Evolutionary conservation across 2,797 vertebrate species (phyloP).

Genomic region (Danio jaintianensis): DNA sequence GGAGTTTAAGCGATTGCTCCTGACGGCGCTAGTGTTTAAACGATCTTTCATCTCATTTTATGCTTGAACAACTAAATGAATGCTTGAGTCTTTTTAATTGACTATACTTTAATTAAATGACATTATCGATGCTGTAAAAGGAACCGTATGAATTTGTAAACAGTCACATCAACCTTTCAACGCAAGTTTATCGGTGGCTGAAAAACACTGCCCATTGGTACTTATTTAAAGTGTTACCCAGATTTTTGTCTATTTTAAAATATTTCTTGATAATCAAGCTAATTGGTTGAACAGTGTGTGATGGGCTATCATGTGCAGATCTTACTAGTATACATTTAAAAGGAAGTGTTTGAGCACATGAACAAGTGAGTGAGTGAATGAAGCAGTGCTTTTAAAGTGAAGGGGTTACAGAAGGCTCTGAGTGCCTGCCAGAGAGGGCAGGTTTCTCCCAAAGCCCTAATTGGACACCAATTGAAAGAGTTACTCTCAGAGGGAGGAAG

Average conservation of each 20-base stretch:
- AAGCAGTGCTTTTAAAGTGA: conserved; percentile 51
- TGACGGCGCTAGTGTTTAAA: no score
- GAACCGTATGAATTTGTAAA: no score
- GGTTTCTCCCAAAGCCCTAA: conserved; percentile 62
- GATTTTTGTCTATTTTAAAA: background rate
- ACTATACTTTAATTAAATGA: no score
- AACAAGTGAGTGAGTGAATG: conserved; percentile 39
- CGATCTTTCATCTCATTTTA: no score
- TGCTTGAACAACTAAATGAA: no score
- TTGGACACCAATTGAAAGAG: conserved; percentile 59
- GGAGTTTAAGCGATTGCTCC: no score
- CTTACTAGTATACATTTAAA: conserved; percentile 19
- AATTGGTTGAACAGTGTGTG: background rate
- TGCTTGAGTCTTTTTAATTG: no score
- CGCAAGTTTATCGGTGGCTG: no score
- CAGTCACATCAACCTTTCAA: no score
- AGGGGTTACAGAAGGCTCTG: conserved; percentile 62
- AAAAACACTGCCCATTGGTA: no score
- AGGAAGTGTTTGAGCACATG: conserved; percentile 26
- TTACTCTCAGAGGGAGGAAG: conserved; percentile 56
- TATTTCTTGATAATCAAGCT: background rate
- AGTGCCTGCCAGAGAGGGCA: conserved; percentile 58
- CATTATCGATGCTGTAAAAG: no score
- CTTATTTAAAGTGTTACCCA: no score
- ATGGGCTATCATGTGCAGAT: conserved; percentile 20